phyloP scores from a whole-genome alignment of 1,140 invertebrate genomes.

The Hyles euphorbiae region DNA sequence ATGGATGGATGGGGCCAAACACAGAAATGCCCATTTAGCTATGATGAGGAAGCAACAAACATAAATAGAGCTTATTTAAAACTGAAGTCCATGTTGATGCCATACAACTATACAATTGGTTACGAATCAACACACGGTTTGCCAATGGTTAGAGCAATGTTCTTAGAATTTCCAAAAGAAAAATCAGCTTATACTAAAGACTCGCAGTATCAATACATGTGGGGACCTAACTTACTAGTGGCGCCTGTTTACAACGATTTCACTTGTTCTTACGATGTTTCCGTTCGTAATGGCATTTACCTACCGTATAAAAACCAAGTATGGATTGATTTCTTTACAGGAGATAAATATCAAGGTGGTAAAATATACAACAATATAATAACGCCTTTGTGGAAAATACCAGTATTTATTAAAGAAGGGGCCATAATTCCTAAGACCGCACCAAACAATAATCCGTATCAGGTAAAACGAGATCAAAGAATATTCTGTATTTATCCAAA shows the following conservation, averaged over 20 bases:
- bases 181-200: conserved; percentile 43
- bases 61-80: conserved; percentile 65
- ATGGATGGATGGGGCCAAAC: conserved; percentile 65
- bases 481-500: conserved; percentile 55
- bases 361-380: conserved; percentile 53
- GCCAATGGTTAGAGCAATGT: conserved; percentile 67
- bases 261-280: conserved; percentile 18
- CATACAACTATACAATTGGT: conserved; percentile 62
- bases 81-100: conserved; percentile 60
- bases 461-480: conserved; percentile 49
- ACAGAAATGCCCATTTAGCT: conserved; percentile 59
- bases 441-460: conserved; percentile 53
- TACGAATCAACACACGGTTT: conserved; percentile 47
- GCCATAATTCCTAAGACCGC: conserved; percentile 57
- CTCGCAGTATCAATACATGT: conserved; percentile 65
- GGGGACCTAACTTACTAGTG: conserved; percentile 58
- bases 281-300: conserved; percentile 46
- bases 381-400: conserved; percentile 61
- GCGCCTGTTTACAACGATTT: conserved; percentile 53
- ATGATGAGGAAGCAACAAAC: conserved; percentile 44
- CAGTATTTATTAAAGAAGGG: conserved; percentile 63
- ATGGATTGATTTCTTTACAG: conserved; percentile 64
- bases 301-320: conserved; percentile 54
- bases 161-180: conserved; percentile 55
- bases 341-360: conserved; percentile 56